phyloP scores from a whole-genome alignment of 2,113 vertebrate genomes.

The Petaurus breviceps region DNA sequence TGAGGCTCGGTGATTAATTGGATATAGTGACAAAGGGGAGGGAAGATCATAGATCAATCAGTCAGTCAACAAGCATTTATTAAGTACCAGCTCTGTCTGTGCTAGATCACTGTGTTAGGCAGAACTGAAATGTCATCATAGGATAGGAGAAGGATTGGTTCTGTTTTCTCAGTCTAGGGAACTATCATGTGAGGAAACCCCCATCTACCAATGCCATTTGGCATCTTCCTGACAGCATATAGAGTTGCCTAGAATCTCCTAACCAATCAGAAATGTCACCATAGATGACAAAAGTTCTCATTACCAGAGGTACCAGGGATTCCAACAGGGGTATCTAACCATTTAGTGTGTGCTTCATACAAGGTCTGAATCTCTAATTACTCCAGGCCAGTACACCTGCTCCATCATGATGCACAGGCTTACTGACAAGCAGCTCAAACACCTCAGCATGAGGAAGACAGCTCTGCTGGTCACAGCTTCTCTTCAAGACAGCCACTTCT shows the following conservation, averaged over 20 bases:
- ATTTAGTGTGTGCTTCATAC: not conserved
- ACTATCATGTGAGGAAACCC: not conserved
- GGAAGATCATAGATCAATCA: not conserved
- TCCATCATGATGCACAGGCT: slow-evolving; percentile 86
- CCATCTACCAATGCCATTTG: not conserved
- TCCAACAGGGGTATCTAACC: not conserved
- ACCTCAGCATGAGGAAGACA: slow-evolving; percentile 85
- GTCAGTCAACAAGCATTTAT: not conserved
- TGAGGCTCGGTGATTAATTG: not conserved
- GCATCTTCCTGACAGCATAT: not conserved
- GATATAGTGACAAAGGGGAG: not conserved
- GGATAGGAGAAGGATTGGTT: not conserved
- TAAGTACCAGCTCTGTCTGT: not conserved
- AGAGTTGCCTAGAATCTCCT: not conserved
- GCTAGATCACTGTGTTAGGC: not conserved
- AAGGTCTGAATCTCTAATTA: not conserved
- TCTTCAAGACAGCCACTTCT: slow-evolving; percentile 77
- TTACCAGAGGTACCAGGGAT: not conserved
- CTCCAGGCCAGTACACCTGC: slow-evolving; percentile 92
- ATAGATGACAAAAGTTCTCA: not conserved
- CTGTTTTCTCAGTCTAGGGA: not conserved
- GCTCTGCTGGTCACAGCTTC: slow-evolving; percentile 85
- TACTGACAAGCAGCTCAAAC: slow-evolving; percentile 88
- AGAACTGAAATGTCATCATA: not conserved
- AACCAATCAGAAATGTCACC: not conserved